Evolutionary conservation across 2,888 invertebrate genomes (phyloP), one percentile per base, ranked within the genome.

Genomic region (Zaprionus lineosus): DNA sequence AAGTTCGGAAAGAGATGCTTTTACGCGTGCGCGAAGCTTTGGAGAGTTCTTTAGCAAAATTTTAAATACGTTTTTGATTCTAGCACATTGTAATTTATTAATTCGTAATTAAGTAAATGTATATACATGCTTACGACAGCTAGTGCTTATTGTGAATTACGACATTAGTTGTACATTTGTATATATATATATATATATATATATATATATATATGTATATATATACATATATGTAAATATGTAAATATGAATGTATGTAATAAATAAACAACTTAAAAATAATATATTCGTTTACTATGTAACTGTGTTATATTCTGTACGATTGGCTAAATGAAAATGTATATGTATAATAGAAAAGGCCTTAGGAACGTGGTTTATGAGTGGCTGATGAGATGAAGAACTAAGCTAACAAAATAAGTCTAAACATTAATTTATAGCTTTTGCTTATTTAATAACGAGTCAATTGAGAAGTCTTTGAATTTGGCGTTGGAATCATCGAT

Each of bases 1-100:
- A 94, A 1, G 96, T 98, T 0, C 98, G 98, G 88, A 94, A 95
- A 83, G 98, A 98, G 91, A 91, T 98, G 8, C 89, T 98, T 15
- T 94, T 96, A 8, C 84, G 71, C 28, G 60, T 81, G 24, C 67
- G 74, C 8, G 58, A 47, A 5, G 66, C 53, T 6, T 16, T 77
- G 6, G 47, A 75, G 11, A 31, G 4, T 2, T 28, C 7, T 28
- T 28, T 28, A n/a, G 11, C n/a, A 9, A 7, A 12, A 6, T 39
- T 39, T 12, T 21, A 24, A n/a, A 6, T 12, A 6, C 16, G 19
- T 19, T 19, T 52, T 70, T 55, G 59, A 66, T 69, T 74, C 60
- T 71, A 77, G 69, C 64, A 69, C 72, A 63, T 48, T 50, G 50
- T 66, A 34, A 12, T 77, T 77, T 82, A 82, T 75, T 75, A 72